phyloP scores from a whole-genome alignment of 2,113 vertebrate species.

The Ahaetulla prasina region DNA sequence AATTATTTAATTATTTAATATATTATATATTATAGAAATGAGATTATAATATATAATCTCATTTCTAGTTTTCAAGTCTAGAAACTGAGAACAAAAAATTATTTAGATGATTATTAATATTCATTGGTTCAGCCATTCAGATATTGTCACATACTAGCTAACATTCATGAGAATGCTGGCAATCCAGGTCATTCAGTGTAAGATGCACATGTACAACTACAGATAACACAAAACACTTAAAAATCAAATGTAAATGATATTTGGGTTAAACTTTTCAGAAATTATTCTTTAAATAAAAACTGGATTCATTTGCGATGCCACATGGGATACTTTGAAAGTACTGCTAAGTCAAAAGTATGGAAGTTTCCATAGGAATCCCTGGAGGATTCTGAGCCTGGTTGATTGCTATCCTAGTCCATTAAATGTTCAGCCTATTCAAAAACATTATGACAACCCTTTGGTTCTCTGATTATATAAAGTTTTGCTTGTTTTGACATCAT shows the following conservation, averaged over 20 bases:
- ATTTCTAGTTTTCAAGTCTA: not conserved
- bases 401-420: not conserved
- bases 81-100: not conserved
- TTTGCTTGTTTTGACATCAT: not conserved
- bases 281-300: not conserved
- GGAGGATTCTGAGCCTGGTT: not conserved
- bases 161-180: no score
- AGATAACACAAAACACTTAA: not conserved
- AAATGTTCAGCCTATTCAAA: not conserved
- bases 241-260: not conserved
- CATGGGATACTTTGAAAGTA: not conserved
- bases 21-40: no score
- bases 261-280: not conserved
- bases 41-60: no score
- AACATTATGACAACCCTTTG: not conserved
- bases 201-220: not conserved
- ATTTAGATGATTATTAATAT: not conserved
- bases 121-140: no score
- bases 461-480: not conserved
- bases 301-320: not conserved
- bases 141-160: no score
- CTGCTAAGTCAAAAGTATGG: not conserved
- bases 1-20: no score
- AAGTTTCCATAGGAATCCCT: not conserved
- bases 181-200: not conserved